Evolutionary conservation across 2,888 invertebrate species (phyloP).

Genomic region (Panzeria rudis): DNA sequence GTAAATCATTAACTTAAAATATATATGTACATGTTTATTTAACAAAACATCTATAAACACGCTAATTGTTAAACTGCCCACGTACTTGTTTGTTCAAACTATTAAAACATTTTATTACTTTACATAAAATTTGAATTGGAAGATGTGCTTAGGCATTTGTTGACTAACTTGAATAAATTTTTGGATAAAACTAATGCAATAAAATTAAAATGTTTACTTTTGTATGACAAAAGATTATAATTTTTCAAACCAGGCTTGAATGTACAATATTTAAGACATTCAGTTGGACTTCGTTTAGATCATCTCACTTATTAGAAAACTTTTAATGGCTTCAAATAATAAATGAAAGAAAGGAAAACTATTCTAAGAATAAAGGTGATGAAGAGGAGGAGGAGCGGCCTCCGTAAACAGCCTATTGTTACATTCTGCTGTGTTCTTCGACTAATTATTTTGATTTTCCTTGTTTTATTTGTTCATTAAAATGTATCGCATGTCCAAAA

Average conservation of each 20-base stretch:
- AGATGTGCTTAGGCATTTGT: neutral
- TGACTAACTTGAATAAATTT: slow-evolving; percentile 3
- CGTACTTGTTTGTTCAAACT: slow-evolving; percentile 27
- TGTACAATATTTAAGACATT: neutral
- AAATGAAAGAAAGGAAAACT: no score
- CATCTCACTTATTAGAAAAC: no score
- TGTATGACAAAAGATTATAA: neutral
- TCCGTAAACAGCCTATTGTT: no score
- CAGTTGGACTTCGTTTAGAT: neutral
- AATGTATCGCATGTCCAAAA: no score
- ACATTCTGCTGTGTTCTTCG: no score
- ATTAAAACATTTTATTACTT: slow-evolving; percentile 15
- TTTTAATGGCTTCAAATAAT: no score
- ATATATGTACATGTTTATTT: neutral
- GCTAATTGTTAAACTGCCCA: slow-evolving; percentile 45
- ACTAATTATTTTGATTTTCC: no score
- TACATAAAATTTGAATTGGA: neutral
- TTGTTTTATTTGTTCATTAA: no score
- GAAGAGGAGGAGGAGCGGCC: no score
- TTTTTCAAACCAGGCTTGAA: neutral
- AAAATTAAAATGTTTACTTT: neutral
- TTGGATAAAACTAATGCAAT: neutral
- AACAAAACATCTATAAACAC: neutral
- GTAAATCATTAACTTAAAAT: neutral
- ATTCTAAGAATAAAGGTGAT: no score